Base-by-base conservation (phyloP, 1,140 invertebrate species). In the Drosophila prosaltans region DNA sequence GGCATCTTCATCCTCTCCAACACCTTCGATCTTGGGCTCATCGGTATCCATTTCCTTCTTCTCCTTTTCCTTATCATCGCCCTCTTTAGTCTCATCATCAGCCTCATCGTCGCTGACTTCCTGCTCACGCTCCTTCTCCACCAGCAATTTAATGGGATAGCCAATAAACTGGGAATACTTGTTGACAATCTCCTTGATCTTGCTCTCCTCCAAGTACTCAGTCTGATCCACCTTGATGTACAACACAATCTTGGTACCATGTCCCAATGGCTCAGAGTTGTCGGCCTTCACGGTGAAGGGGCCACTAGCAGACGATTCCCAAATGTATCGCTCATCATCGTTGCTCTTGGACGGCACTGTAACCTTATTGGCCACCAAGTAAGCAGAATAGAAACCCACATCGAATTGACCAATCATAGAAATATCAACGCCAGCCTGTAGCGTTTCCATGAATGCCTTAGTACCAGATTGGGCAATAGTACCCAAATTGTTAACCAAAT, bases 331-430 rank as follows among this genome's bases (percentile, higher is more conserved):
- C 84, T 98, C 97, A 91, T 98, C 97, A 93, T 99, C 98, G 90
- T 99, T 99, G 94, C 98, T 95, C 92, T 98, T 99, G 0, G 98
- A 98, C 26, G 96, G 95, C 0, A 99, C 99, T 0, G 96, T 96
- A 5, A 99, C 98, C 88, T 95, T 95, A 84, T 99, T 98, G 51
- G 98, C 98, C 11, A 99, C 96, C 55, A 99, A 93, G 92, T 99
- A 99, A 36, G 98, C 97, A 0, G 99, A 99, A 93, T 99, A 99
- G 95, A 99, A 99, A 94, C 98, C 98, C 60, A 99, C 98, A 95
- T 98, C 98, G 93, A 99, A 99, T 94, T 99, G 98, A 93, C 98
- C 98, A 93, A 99, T 99, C 98, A 99, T 98, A 81, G 96, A 97
- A 84, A 98, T 98, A 92, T 98, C 98, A 78, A 97, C 97, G 74